phyloP scores from a whole-genome alignment of 1,140 invertebrate species.

The Leptinotarsa defecta region DNA sequence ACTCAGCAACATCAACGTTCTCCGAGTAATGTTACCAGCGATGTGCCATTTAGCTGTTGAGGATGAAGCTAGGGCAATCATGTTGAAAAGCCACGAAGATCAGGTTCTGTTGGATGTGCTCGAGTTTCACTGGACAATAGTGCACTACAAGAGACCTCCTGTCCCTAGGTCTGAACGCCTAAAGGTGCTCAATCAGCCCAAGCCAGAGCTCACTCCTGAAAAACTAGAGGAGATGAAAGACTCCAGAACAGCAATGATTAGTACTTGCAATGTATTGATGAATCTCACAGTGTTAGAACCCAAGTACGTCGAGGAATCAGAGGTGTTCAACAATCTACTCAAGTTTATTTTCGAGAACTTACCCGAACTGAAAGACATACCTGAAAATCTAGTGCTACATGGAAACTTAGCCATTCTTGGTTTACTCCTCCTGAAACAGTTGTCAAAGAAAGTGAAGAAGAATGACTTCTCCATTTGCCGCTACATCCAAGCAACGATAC shows the following conservation, averaged over 20 bases:
- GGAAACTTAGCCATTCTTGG: conserved; percentile 85
- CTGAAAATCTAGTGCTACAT: conserved; percentile 81
- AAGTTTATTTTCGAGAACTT: conserved; percentile 87
- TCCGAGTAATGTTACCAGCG: conserved; percentile 82
- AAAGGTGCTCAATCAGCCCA: conserved; percentile 73
- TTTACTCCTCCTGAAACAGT: conserved; percentile 81
- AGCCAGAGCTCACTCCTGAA: conserved; percentile 72
- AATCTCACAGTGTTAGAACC: conserved; percentile 87
- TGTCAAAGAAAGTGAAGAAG: conserved; percentile 78
- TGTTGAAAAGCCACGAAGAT: conserved; percentile 79
- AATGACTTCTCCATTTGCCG: conserved; percentile 86
- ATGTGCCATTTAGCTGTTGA: conserved; percentile 89
- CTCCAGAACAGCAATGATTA: conserved; percentile 80
- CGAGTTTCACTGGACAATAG: conserved; percentile 83
- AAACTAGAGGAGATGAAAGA: conserved; percentile 80
- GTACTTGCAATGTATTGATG: conserved; percentile 90
- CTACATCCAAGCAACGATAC: conserved; percentile 84
- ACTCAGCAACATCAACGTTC: conserved; percentile 70
- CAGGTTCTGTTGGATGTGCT: conserved; percentile 79
- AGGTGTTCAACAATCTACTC: conserved; percentile 76
- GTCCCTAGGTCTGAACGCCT: conserved; percentile 76
- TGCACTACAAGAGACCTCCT: conserved; percentile 81
- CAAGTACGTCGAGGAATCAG: conserved; percentile 76
- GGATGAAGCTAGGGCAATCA: conserved; percentile 80
- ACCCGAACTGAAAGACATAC: conserved; percentile 81